phyloP scores from a whole-genome alignment of 1,140 invertebrate species.

The Proctacanthus coquilletti region DNA sequence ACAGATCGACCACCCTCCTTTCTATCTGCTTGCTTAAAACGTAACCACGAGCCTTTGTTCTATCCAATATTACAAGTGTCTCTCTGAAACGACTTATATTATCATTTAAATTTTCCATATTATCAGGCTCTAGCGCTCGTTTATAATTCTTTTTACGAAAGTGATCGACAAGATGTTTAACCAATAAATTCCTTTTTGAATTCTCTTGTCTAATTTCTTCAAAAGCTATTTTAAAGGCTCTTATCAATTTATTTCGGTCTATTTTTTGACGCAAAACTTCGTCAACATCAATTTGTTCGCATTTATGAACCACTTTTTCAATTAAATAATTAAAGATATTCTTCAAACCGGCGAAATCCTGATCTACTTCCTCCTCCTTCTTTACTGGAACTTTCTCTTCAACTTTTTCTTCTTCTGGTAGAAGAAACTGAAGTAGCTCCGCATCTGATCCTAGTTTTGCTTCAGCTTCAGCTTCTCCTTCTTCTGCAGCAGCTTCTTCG shows the following conservation, averaged over 20 bases:
- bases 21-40: no score
- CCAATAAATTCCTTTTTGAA: constrained; percentile 3
- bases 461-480: no score
- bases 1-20: no score
- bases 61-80: neutral
- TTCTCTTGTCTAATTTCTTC: constrained; percentile 2
- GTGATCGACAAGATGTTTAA: constrained; percentile 2
- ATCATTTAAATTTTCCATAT: neutral
- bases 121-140: constrained; percentile 5
- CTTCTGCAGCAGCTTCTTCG: no score
- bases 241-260: constrained; percentile 3
- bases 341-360: no score
- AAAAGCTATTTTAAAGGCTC: constrained; percentile 1
- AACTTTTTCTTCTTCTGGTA: no score
- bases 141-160: constrained; percentile 5
- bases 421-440: no score
- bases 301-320: neutral
- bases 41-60: no score
- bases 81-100: constrained; percentile 2
- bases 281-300: constrained; percentile 7
- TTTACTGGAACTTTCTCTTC: no score
- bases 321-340: constrained; percentile 7
- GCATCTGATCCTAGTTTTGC: no score
- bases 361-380: no score
- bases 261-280: constrained; percentile 3